Conservation (phyloP, 2,797 vertebrate genomes). For the Gorsachius magnificus region DNA sequence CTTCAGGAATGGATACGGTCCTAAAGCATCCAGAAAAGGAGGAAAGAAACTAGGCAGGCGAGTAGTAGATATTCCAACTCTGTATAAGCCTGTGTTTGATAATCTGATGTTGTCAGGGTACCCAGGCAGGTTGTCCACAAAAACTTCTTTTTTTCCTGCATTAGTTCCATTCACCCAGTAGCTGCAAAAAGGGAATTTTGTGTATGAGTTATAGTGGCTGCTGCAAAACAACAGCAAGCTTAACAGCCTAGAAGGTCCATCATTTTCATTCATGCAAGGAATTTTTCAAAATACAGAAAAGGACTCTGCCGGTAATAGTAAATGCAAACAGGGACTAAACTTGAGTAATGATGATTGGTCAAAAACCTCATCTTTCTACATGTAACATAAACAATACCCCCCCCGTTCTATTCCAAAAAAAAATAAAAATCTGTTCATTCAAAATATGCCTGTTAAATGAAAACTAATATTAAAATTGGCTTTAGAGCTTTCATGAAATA, state of each 20-base stretch:
- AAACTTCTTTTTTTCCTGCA: constrained; percentile 70
- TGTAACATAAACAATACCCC: neutral
- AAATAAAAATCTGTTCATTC: neutral
- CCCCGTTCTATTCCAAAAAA: neutral
- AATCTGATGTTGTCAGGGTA: constrained; percentile 82
- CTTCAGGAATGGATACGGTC: constrained; percentile 75
- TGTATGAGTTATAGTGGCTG: neutral
- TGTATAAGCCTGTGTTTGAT: constrained; percentile 72
- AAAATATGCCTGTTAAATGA: neutral
- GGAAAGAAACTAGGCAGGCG: constrained; percentile 67
- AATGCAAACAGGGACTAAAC: neutral
- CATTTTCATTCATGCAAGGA: neutral
- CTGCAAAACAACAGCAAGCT: neutral
- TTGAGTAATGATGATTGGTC: neutral
- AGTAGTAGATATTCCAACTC: constrained; percentile 76
- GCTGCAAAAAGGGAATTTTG: constrained; percentile 34
- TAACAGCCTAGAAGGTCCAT: neutral
- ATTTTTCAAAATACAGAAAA: neutral
- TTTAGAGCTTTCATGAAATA: neutral
- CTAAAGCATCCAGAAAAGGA: constrained; percentile 79
- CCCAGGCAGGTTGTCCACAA: constrained; percentile 79
- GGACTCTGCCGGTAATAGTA: neutral
- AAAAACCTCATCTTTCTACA: neutral
- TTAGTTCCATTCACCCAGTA: constrained; percentile 77
- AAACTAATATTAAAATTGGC: neutral